Percentiles rank a stretch among this genome's conserved stretches.
These are phyloP conservation scores for Dipus sagitta DNA, from an alignment of 2,797 vertebrate species.

Conservation along the genomic window DNA sequence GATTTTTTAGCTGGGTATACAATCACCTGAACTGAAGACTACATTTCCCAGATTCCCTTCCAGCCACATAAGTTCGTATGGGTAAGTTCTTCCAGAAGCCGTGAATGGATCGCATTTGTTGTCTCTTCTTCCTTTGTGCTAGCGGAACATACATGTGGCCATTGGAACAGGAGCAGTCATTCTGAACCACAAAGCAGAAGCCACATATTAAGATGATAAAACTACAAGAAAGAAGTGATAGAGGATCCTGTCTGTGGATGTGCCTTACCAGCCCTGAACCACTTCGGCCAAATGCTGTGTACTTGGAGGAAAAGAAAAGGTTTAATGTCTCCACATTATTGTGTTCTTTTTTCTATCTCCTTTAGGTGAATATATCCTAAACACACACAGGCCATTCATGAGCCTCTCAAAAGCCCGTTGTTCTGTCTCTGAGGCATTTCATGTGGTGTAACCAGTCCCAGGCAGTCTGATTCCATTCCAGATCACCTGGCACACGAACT, in stretches of 20 bases:
- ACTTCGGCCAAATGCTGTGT: not conserved
- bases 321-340: not conserved
- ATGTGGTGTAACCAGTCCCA: not conserved
- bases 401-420: not conserved
- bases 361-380: not conserved
- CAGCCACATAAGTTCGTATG: not conserved
- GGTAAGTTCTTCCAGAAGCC: not conserved
- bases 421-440: not conserved
- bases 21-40: not conserved
- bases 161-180: constrained; percentile 24
- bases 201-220: not conserved
- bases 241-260: not conserved
- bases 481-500: not conserved
- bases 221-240: not conserved
- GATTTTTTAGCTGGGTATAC: not conserved
- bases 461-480: not conserved
- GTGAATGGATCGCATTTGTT: not conserved
- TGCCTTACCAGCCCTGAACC: too few species aligned
- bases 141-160: not conserved
- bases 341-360: not conserved
- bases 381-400: not conserved
- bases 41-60: not conserved
- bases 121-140: not conserved
- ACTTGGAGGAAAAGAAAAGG: not conserved
- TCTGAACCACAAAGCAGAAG: not conserved